Percentiles rank a stretch among this genome's conserved stretches.
Conservation (phyloP, 2,113 vertebrate genomes). For the Eclectus roratus region DNA sequence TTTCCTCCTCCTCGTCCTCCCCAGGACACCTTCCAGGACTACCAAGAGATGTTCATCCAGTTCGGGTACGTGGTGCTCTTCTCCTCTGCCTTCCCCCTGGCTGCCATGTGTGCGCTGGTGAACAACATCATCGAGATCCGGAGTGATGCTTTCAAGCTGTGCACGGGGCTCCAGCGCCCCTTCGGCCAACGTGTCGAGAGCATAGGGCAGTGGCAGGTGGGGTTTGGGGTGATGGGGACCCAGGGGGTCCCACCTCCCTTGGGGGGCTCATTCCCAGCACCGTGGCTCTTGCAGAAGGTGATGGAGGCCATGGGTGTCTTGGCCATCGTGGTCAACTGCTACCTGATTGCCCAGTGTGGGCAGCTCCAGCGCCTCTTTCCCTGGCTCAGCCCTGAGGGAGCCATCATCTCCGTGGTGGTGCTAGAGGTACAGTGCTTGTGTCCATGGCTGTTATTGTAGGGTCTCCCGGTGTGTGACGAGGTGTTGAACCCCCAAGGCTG, state of each 20-base stretch:
- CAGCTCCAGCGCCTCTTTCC: constrained; percentile 95
- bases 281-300: constrained; percentile 77
- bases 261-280: neutral
- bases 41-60: constrained; percentile 99
- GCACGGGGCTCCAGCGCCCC: constrained; percentile 92
- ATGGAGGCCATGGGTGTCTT: constrained; percentile 96
- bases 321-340: constrained; percentile 96
- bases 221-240: accelerated
- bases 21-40: constrained; percentile 97
- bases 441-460: accelerated
- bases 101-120: constrained; percentile 91
- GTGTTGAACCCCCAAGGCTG: neutral
- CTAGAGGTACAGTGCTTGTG: constrained; percentile 80
- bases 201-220: constrained; percentile 97
- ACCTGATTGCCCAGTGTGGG: constrained; percentile 96
- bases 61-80: constrained; percentile 98
- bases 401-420: constrained; percentile 95
- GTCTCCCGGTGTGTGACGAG: accelerated
- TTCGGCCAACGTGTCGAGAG: constrained; percentile 90
- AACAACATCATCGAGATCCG: constrained; percentile 98
- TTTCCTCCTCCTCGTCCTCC: neutral
- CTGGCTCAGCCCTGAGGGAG: constrained; percentile 93
- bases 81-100: constrained; percentile 94
- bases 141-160: constrained; percentile 95
- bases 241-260: accelerated